phyloP scores from a whole-genome alignment of 2,888 invertebrate genomes.

The Synanthedon myopaeformis region DNA sequence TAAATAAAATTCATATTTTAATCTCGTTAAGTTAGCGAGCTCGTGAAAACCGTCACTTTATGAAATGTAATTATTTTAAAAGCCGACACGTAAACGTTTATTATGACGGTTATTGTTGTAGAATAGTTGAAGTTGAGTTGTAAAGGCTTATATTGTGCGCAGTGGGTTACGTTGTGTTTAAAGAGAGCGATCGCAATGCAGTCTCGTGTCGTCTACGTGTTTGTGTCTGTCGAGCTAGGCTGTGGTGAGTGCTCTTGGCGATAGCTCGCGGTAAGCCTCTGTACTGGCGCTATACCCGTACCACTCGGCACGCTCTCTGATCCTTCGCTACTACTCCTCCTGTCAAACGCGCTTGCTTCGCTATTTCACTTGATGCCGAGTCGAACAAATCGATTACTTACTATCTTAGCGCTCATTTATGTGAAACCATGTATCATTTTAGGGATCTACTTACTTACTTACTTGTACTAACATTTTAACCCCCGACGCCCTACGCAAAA shows the following conservation, averaged over 20 bases:
- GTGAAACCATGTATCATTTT: too few relatives aligned
- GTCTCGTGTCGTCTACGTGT: neutral
- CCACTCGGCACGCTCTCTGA: conserved; percentile 13
- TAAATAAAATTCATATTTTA: conserved; percentile 6
- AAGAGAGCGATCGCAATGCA: neutral
- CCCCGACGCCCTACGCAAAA: too few relatives aligned
- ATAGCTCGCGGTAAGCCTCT: conserved; percentile 34
- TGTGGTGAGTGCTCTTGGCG: conserved; percentile 20
- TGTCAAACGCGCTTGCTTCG: too few relatives aligned
- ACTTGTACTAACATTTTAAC: too few relatives aligned
- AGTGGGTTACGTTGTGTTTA: neutral
- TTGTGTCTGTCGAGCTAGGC: neutral
- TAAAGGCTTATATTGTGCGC: neutral
- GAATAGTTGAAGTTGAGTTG: neutral
- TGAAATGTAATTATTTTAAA: neutral
- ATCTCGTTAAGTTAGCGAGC: neutral
- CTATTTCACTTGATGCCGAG: too few relatives aligned
- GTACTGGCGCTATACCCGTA: conserved; percentile 21
- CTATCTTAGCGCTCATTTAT: too few relatives aligned
- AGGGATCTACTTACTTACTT: too few relatives aligned
- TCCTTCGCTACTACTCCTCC: conserved; percentile 4
- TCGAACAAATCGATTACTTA: too few relatives aligned
- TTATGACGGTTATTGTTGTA: neutral
- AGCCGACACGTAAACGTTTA: neutral
- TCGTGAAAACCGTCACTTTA: neutral